Evolutionary conservation across 2,113 vertebrate species (phyloP), one percentile per base, ranked within the genome.

Genomic region (Lycaon pictus): DNA sequence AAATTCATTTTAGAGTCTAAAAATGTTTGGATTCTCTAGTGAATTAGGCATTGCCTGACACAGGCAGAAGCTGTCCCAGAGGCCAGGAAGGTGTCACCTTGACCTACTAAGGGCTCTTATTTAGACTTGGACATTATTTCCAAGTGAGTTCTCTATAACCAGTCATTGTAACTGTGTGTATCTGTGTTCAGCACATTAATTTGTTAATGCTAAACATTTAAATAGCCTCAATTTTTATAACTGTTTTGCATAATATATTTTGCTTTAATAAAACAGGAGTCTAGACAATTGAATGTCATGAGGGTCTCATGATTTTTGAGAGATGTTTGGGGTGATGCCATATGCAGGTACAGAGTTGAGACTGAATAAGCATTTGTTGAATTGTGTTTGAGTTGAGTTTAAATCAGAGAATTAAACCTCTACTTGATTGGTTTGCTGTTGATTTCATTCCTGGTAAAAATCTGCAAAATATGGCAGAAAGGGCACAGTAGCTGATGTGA

Each of bases 11-110:
- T 79, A 67, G 19, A 93, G 13, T 88, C 25, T 89, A 85, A 93
- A 93, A 88, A 71, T 88, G 20, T 56, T 95, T 85, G 25, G 4
- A 76, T 96, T 79, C 62, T 82, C n/a, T 43, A 67, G 16, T 65
- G 79, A 96, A 83, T 85, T 80, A 92, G 58, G 53, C 32, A 79
- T 96, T 89, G 90, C 53, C 29, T 67, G n/a, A 22, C 48, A 95
- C 22, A 89, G 62, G 58, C 11, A 71, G 51, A 17, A n/a, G 9
- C 53, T 92, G 7, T 97, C n/a, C 25, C 63, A 63, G 58, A 63
- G 22, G 29, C 13, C 23, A 77, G 56, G 23, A 74, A 77, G n/a
- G 5, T 79, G 60, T 97, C 29, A 62, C 48, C 13, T 37, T 89
- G 48, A 85, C 13, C 7, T 77, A 29, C 43, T 51, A 58, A 95